phyloP scores from a whole-genome alignment of 2,113 vertebrate species.

The Tetrax tetrax region DNA sequence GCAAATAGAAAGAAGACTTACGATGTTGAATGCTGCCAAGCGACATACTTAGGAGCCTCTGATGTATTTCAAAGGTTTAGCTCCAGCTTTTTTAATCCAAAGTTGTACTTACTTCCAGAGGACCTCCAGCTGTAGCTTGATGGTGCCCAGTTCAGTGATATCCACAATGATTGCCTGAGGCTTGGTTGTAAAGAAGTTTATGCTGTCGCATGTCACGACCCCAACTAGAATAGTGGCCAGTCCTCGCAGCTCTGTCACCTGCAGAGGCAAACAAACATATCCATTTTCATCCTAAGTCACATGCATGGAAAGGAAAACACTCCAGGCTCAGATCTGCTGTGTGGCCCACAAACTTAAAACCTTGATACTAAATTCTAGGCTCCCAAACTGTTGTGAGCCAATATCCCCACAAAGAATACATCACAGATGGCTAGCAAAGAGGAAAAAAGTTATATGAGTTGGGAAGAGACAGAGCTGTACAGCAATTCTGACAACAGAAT shows the following conservation, averaged over 20 bases:
- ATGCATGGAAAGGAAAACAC: background rate
- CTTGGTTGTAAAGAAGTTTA: slow-evolving; percentile 86
- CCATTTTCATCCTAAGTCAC: background rate
- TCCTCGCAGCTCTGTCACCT: slow-evolving; percentile 93
- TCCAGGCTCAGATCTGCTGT: background rate
- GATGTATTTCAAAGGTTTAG: background rate
- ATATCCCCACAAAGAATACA: rapidly evolving
- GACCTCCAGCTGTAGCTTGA: slow-evolving; percentile 94
- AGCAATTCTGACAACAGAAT: background rate
- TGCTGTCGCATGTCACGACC: slow-evolving; percentile 85
- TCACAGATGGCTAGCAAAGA: background rate
- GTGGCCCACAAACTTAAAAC: background rate
- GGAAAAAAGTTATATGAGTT: too few species aligned
- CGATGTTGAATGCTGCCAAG: background rate
- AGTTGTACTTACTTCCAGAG: slow-evolving; percentile 88
- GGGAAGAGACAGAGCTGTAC: background rate
- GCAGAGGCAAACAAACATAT: background rate
- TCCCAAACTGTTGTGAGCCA: background rate
- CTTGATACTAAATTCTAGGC: background rate
- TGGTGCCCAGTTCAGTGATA: slow-evolving; percentile 94
- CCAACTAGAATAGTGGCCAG: slow-evolving; percentile 89
- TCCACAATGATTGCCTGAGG: slow-evolving; percentile 91
- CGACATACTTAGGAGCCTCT: background rate
- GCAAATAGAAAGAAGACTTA: background rate
- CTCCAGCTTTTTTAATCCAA: background rate